Conservation (phyloP, 2,888 invertebrate genomes). For the Aproaerema taeniolella region DNA sequence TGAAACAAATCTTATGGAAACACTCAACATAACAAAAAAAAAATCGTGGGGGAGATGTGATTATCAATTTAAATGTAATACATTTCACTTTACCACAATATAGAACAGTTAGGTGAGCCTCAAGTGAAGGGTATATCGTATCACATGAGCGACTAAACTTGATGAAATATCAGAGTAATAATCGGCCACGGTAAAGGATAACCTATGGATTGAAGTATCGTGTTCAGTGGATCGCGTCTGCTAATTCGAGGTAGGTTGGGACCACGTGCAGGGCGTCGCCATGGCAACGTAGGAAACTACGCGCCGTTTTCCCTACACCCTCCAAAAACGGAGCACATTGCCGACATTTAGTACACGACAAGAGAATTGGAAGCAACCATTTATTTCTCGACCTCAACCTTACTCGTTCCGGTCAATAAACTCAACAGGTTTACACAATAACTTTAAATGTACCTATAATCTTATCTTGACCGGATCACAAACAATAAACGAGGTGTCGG, state of each 20-base stretch:
- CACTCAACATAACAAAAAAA: constrained; percentile 28
- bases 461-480: constrained; percentile 5
- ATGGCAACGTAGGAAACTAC: constrained; percentile 69
- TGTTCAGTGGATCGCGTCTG: constrained; percentile 32
- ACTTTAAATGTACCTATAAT: constrained; percentile 1
- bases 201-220: constrained; percentile 41
- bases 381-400: constrained; percentile 24
- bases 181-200: constrained; percentile 42
- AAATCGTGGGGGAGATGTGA: constrained; percentile 30
- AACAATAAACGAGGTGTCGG: neutral
- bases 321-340: constrained; percentile 27
- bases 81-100: constrained; percentile 20
- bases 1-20: constrained; percentile 41
- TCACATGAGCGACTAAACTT: constrained; percentile 42
- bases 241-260: constrained; percentile 49
- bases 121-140: constrained; percentile 27
- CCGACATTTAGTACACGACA: constrained; percentile 31
- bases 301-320: constrained; percentile 53
- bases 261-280: constrained; percentile 65
- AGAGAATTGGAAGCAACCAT: constrained; percentile 25
- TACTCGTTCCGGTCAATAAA: neutral
- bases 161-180: constrained; percentile 36
- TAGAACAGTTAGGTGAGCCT: constrained; percentile 19
- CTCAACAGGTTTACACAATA: constrained; percentile 1
- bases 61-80: constrained; percentile 42